Conservation (phyloP, 2,797 vertebrate species). For the Morelia viridis region DNA sequence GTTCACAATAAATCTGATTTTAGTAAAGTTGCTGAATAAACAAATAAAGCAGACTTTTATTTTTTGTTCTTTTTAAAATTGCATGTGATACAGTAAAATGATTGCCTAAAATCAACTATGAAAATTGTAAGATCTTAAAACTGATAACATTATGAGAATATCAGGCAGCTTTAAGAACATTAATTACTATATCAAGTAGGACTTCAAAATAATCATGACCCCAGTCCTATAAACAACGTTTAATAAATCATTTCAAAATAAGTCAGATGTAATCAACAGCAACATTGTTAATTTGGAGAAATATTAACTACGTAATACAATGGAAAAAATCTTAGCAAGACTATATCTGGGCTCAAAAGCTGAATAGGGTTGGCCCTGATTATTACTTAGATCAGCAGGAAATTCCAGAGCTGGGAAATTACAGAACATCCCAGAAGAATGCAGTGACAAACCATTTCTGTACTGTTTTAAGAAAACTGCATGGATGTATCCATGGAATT, state of each 20-base stretch:
- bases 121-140: constrained; percentile 26
- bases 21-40: neutral
- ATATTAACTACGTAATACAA: neutral
- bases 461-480: neutral
- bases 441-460: neutral
- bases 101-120: constrained; percentile 23
- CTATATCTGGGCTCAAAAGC: neutral
- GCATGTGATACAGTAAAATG: constrained; percentile 3
- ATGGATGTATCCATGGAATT: neutral
- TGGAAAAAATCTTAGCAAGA: neutral
- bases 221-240: constrained; percentile 3
- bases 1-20: neutral
- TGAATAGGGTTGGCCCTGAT: neutral
- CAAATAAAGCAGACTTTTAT: neutral
- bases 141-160: neutral
- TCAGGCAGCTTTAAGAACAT: constrained; percentile 17
- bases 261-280: constrained; percentile 33
- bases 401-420: neutral
- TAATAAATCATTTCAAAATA: neutral
- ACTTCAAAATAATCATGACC: constrained; percentile 11
- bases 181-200: neutral
- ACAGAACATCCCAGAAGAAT: neutral
- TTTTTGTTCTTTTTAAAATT: constrained; percentile 41
- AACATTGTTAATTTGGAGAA: constrained; percentile 1
- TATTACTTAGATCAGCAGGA: neutral